A percentile compares a stretch with the other conserved stretches of the same genome.
phyloP scores from a whole-genome alignment of 2,113 vertebrate genomes.

The Platichthys stellatus region DNA sequence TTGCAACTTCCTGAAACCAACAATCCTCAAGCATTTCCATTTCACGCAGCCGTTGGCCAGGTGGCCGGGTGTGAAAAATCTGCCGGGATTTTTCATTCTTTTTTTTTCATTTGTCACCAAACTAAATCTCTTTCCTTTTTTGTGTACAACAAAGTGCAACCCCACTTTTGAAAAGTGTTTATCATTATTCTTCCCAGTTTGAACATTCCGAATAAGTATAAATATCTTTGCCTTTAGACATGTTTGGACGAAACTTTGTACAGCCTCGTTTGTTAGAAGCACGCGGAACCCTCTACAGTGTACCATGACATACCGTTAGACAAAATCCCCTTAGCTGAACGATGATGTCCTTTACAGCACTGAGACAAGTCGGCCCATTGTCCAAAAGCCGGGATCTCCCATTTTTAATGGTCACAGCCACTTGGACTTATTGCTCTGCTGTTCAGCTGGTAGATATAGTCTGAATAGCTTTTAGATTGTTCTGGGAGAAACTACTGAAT shows the following conservation, averaged over 20 bases:
- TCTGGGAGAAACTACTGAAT: conserved; percentile 68
- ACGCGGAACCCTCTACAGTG: not conserved
- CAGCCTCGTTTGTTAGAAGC: not conserved
- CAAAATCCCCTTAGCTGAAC: not conserved
- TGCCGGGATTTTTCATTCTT: not conserved
- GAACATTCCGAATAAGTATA: not conserved
- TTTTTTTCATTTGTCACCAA: not conserved
- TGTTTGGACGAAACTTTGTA: not conserved
- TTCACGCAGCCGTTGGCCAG: not conserved
- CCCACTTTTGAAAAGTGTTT: not conserved
- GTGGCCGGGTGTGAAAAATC: not conserved
- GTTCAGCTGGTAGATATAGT: conserved; percentile 56
- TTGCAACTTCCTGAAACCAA: not conserved
- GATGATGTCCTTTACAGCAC: conserved; percentile 17
- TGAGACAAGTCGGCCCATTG: not conserved
- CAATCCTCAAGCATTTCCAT: not conserved
- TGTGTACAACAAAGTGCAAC: not conserved
- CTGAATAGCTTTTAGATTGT: conserved; percentile 64
- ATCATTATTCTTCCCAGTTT: not conserved
- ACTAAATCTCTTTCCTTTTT: not conserved
- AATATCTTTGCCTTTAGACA: not conserved
- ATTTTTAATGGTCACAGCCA: conserved; percentile 50
- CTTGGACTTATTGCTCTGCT: conserved; percentile 55
- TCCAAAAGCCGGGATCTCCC: conserved; percentile 22
- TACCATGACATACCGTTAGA: conserved; percentile 8